Conservation (phyloP, 1,140 invertebrate genomes). For the Formica selysi region DNA sequence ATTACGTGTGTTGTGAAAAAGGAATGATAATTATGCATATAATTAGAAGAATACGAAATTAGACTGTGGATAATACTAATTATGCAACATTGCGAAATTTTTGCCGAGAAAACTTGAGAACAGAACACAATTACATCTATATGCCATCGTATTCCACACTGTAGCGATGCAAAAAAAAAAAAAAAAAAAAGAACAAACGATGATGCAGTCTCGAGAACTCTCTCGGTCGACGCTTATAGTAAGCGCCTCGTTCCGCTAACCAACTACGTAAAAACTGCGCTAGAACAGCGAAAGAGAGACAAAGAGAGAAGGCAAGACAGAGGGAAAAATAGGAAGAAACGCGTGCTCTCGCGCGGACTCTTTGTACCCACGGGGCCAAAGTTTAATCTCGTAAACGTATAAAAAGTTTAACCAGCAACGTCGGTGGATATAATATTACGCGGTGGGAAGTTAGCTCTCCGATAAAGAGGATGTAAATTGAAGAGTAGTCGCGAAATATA, state of each 20-base stretch:
- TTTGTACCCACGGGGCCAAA: constrained; percentile 76
- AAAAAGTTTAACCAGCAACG: constrained; percentile 81
- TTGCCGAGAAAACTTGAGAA: constrained; percentile 51
- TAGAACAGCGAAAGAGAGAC: constrained; percentile 52
- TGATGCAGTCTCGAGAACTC: constrained; percentile 58
- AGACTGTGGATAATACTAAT: constrained; percentile 4
- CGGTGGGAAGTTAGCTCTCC: constrained; percentile 72
- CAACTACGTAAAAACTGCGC: constrained; percentile 73
- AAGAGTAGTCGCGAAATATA: constrained; percentile 64
- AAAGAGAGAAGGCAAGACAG: not conserved
- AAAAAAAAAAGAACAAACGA: constrained; percentile 37
- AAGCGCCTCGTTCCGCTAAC: constrained; percentile 67
- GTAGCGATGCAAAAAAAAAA: constrained; percentile 22
- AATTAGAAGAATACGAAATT: constrained; percentile 18
- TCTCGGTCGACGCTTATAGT: constrained; percentile 66
- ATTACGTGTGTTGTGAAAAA: not conserved
- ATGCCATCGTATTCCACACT: constrained; percentile 45
- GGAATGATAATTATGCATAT: not conserved
- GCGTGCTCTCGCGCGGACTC: constrained; percentile 32
- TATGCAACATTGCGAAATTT: constrained; percentile 33
- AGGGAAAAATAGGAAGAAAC: constrained; percentile 64
- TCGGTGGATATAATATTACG: constrained; percentile 78
- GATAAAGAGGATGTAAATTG: constrained; percentile 77
- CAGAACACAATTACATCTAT: constrained; percentile 24
- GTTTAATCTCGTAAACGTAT: constrained; percentile 81